Conservation (phyloP, 2,113 vertebrate species). For the Aptenodytes patagonicus region DNA sequence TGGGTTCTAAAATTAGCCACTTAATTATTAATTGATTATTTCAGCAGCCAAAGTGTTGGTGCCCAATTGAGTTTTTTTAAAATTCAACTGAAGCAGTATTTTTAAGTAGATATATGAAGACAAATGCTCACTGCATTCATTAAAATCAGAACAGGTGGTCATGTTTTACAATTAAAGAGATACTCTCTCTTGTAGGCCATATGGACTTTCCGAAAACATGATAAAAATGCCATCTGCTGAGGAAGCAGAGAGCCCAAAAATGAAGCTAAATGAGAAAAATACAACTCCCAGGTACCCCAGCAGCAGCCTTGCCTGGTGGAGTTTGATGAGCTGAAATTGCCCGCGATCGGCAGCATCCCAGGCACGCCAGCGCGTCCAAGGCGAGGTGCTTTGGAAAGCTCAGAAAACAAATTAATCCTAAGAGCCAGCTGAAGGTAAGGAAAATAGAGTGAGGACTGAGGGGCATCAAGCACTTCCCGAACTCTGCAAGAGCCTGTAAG, state of each 20-base stretch:
- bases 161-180: constrained; percentile 62
- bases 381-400: neutral
- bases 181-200: constrained; percentile 41
- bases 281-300: constrained; percentile 23
- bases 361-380: accelerated
- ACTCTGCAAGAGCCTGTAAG: neutral
- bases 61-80: neutral
- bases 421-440: neutral
- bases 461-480: neutral
- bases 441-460: neutral
- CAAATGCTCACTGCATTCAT: constrained; percentile 8
- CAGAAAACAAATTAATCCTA: neutral
- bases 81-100: constrained; percentile 39
- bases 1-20: constrained; percentile 61
- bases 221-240: constrained; percentile 64
- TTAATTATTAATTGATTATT: constrained; percentile 73
- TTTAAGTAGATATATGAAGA: constrained; percentile 50
- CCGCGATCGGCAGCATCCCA: neutral
- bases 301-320: neutral
- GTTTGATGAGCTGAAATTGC: neutral
- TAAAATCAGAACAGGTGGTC: constrained; percentile 62
- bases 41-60: neutral
- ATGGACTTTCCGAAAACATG: constrained; percentile 48
- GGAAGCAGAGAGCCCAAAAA: constrained; percentile 4
- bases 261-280: constrained; percentile 16